These are phyloP conservation scores for Zingel zingel DNA, from an alignment of 2,113 vertebrate species.

Conservation along the genomic window DNA sequence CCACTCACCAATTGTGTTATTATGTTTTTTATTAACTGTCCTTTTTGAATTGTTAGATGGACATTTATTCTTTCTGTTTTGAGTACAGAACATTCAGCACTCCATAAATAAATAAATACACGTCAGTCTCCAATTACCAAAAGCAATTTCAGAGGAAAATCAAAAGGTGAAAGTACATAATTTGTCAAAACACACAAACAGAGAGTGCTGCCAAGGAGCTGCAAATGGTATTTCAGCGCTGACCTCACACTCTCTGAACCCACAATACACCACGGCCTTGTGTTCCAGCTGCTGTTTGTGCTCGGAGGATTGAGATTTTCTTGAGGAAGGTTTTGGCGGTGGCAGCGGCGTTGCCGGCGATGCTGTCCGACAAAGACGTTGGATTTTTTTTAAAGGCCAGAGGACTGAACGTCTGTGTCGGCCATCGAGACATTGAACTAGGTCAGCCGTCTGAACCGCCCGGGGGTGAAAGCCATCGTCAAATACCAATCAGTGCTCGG, in stretches of 20 bases:
- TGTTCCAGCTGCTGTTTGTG: background rate
- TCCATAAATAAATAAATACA: slow-evolving; percentile 6
- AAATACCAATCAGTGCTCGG: slow-evolving; percentile 61
- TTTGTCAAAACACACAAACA: slow-evolving; percentile 44
- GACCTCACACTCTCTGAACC: slow-evolving; percentile 21
- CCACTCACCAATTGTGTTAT: background rate
- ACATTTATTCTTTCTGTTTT: background rate
- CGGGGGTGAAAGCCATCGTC: slow-evolving; percentile 28
- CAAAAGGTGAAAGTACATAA: slow-evolving; percentile 36
- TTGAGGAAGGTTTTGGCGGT: background rate
- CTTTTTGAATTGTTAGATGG: background rate
- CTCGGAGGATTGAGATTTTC: background rate
- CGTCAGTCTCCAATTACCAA: slow-evolving; percentile 36
- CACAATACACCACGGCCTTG: background rate
- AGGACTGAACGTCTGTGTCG: slow-evolving; percentile 23
- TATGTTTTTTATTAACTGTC: background rate
- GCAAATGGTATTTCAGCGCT: slow-evolving; percentile 4
- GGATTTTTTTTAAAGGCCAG: slow-evolving; percentile 2
- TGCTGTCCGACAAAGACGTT: background rate
- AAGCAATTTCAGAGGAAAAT: slow-evolving; percentile 57
- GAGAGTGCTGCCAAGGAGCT: slow-evolving; percentile 17
- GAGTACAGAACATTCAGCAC: background rate
- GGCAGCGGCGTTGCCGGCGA: background rate
- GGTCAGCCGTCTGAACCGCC: slow-evolving; percentile 62
- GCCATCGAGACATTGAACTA: slow-evolving; percentile 46